Conservation (phyloP, 2,888 invertebrate genomes). For the Melanchra persicariae region DNA sequence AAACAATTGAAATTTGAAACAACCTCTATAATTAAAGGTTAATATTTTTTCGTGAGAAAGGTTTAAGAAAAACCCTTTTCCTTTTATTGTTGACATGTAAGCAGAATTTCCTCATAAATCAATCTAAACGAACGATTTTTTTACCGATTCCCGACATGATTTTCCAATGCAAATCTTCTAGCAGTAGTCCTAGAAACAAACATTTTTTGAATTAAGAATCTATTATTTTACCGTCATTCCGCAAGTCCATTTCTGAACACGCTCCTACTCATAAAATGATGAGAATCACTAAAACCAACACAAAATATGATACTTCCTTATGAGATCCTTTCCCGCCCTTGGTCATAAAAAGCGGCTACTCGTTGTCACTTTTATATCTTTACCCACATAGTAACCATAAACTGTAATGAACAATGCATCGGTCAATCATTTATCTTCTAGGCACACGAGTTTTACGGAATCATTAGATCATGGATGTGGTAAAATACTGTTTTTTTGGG, state of each 20-base stretch:
- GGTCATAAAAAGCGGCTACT: background rate
- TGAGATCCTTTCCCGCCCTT: background rate
- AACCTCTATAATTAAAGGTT: too few relatives aligned
- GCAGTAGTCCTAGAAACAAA: too few relatives aligned
- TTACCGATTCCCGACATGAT: background rate
- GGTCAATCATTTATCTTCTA: background rate
- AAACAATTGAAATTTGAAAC: too few relatives aligned
- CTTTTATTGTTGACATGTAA: background rate
- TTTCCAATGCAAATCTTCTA: background rate
- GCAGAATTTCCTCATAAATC: background rate
- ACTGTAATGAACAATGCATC: background rate
- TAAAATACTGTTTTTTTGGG: background rate
- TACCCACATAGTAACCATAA: background rate
- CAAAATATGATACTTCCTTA: conserved; percentile 14
- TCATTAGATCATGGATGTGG: too few relatives aligned
- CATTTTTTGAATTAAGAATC: too few relatives aligned
- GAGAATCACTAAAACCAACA: background rate
- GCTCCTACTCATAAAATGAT: background rate
- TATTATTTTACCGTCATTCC: too few relatives aligned
- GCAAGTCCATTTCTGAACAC: too few relatives aligned
- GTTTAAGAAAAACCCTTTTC: background rate
- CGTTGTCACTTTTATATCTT: background rate
- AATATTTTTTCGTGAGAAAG: too few relatives aligned
- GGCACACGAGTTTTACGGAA: background rate
- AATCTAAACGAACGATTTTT: background rate